Conservation (phyloP, 1,140 invertebrate genomes). For the Papilio dardanus region DNA sequence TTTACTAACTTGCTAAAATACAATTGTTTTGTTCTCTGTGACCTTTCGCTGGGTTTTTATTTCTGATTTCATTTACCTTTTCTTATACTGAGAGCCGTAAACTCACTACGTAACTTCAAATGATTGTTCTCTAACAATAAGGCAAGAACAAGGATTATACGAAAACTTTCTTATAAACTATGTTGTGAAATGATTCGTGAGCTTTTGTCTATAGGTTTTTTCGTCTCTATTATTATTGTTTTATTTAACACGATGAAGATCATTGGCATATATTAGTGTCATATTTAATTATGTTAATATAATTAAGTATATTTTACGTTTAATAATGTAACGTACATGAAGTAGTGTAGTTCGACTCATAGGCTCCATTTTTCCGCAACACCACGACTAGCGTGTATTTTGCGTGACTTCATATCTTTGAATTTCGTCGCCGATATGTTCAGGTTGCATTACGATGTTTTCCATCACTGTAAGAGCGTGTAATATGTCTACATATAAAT, state of each 20-base stretch:
- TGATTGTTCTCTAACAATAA: constrained; percentile 39
- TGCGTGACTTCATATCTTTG: too few relatives aligned
- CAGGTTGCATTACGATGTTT: too few relatives aligned
- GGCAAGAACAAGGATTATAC: constrained; percentile 38
- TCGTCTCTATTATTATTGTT: neutral
- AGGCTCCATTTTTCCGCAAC: too few relatives aligned
- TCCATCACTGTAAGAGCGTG: too few relatives aligned
- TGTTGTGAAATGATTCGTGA: constrained; percentile 30
- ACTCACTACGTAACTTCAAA: constrained; percentile 39
- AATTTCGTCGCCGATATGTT: too few relatives aligned
- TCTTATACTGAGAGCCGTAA: constrained; percentile 37
- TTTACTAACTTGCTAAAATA: constrained; percentile 31
- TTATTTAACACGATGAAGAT: neutral
- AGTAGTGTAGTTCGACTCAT: too few relatives aligned
- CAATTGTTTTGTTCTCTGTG: constrained; percentile 27
- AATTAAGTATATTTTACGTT: too few relatives aligned
- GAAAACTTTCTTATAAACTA: constrained; percentile 35
- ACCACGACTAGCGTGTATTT: too few relatives aligned
- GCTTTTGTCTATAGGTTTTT: constrained; percentile 22
- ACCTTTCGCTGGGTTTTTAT: constrained; percentile 34
- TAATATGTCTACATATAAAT: neutral
- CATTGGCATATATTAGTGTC: neutral
- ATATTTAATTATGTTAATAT: too few relatives aligned
- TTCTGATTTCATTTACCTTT: constrained; percentile 38
- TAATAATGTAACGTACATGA: too few relatives aligned